Evolutionary conservation across 92 coral and sea anemone genomes (phyloP), one percentile per base, ranked within the genome.

Genomic region (Meandrina meandrites): DNA sequence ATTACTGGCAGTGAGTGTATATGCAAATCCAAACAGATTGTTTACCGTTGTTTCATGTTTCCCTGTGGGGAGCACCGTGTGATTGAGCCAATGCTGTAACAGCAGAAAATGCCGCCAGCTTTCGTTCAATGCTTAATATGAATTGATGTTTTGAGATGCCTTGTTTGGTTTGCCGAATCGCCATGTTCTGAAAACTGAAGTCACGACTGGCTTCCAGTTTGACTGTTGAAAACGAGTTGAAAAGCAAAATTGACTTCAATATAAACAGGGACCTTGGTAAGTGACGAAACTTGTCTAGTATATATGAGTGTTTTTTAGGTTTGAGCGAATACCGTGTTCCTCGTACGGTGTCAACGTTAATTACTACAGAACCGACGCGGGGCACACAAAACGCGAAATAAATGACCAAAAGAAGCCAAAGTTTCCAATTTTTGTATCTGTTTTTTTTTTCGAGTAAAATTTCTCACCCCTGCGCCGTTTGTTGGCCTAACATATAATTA

Each of bases 21-120:
- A 84, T 84, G 87, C 87, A 73, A 84, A 84, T 84, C 1, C 12
- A 51, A 37, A 17, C 78, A 45, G 6, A 79, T 31, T 79, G 82
- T 79, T 28, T 51, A 70, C 57, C 57, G 79, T 74, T 84, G 31
- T 35, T 53, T 60, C 21, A 24, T 74, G 56, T 75, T 73, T 56
- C 73, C n/a, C 71, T 16, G 58, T 57, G 30, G 87, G 13, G 81
- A 74, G 17, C n/a, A 17, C 47, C 19, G 73, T 42, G 17, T 0
- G 22, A 48, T 2, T 2, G 3, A 56, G 4, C 87, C 80, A 84
- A 84, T n/a, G n/a, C n/a, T n/a, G 47, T 42, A 40, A 74, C 69
- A 57, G 72, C 80, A 56, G 51, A 48, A 31, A 83, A 48, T 51
- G 18, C 50, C 34, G 37, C 48, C 34, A 74, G 18, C 45, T 17